Conservation (phyloP, 2,888 invertebrate species). For the Plebejus melissa region DNA sequence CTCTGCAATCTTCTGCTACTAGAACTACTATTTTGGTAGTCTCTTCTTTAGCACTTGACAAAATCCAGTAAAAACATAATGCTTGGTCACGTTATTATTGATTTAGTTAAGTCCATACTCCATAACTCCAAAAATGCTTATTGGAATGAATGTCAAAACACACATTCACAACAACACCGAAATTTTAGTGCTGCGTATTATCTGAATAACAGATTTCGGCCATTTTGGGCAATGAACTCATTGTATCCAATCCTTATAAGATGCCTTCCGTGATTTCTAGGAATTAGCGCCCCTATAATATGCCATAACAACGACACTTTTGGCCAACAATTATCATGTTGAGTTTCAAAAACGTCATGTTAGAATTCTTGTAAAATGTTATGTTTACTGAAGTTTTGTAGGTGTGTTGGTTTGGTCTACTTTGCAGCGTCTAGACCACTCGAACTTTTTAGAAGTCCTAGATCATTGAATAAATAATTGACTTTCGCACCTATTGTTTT, state of each 20-base stretch:
- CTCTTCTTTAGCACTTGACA: too few relatives aligned
- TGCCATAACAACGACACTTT: neutral
- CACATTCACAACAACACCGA: neutral
- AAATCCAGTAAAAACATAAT: too few relatives aligned
- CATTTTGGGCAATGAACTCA: constrained; percentile 20
- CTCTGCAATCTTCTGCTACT: too few relatives aligned
- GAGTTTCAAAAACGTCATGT: neutral
- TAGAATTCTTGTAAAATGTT: neutral
- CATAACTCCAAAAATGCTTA: neutral
- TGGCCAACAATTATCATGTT: neutral
- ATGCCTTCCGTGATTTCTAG: neutral
- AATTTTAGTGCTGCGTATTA: neutral
- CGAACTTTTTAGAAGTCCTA: neutral
- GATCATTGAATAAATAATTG: neutral
- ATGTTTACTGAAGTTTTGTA: neutral
- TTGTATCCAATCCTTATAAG: neutral
- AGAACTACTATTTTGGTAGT: too few relatives aligned
- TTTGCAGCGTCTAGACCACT: neutral
- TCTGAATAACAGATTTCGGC: neutral
- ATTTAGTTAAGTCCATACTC: too few relatives aligned
- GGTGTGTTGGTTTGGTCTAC: constrained; percentile 3
- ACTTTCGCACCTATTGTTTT: neutral
- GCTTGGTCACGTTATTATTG: too few relatives aligned
- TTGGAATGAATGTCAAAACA: neutral
- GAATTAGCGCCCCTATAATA: constrained; percentile 7